Evolutionary conservation across 92 coral and sea anemone species (phyloP).

Genomic region (Palythoa grandis): DNA sequence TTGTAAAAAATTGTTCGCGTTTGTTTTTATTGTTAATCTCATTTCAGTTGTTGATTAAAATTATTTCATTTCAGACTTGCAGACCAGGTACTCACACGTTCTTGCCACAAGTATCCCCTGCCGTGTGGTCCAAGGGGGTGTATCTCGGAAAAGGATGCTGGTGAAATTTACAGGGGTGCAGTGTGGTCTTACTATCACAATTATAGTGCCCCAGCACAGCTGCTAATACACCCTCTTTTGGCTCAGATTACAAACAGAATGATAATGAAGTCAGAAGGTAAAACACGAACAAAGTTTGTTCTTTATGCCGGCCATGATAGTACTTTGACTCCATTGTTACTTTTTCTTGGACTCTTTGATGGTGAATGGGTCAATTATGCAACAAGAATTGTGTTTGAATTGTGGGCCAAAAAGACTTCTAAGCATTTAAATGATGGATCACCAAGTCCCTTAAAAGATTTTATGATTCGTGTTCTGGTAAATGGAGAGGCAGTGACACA

Average conservation of each 20-base stretch:
- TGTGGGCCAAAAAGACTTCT: slow-evolving; percentile 61
- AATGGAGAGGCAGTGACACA: slow-evolving; percentile 83
- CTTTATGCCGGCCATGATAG: slow-evolving; percentile 89
- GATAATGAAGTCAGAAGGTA: slow-evolving; percentile 53
- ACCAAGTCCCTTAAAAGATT: not conserved
- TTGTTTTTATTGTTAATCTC: too few species aligned
- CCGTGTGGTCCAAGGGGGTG: slow-evolving; percentile 91
- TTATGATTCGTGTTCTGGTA: slow-evolving; percentile 65
- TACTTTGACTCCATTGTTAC: slow-evolving; percentile 71
- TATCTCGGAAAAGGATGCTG: slow-evolving; percentile 61
- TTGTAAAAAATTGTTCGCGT: too few species aligned
- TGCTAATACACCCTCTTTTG: slow-evolving; percentile 67
- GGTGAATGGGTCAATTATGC: slow-evolving; percentile 80
- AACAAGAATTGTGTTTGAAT: slow-evolving; percentile 84
- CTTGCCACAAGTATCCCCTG: slow-evolving; percentile 72
- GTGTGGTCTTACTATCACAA: slow-evolving; percentile 71
- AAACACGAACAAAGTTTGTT: slow-evolving; percentile 73
- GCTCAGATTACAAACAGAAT: slow-evolving; percentile 81
- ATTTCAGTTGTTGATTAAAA: not conserved
- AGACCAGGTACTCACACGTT: slow-evolving; percentile 71
- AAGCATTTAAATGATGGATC: not conserved
- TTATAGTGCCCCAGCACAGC: slow-evolving; percentile 66
- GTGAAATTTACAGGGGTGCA: slow-evolving; percentile 55
- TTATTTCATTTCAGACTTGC: slow-evolving; percentile 61
- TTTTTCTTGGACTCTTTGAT: slow-evolving; percentile 72